Evolutionary conservation across 2,113 vertebrate genomes (phyloP).

Genomic region (Camelus dromedarius): DNA sequence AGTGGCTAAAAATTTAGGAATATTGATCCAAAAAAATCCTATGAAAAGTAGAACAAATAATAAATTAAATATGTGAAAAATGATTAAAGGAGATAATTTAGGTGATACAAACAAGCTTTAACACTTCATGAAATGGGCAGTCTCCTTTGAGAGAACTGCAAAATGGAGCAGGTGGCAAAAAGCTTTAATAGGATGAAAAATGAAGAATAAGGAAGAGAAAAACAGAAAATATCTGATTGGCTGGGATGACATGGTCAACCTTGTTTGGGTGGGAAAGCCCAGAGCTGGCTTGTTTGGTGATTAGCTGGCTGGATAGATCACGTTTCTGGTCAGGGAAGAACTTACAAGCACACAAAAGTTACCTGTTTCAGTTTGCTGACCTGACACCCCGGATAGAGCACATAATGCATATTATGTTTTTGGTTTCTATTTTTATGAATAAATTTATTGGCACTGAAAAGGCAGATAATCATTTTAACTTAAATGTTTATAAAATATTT

Average conservation of each 20-base stretch:
- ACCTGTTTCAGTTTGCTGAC: background rate
- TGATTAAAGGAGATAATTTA: background rate
- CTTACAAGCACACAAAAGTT: background rate
- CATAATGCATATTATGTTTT: background rate
- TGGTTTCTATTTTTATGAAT: background rate
- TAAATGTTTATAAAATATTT: background rate
- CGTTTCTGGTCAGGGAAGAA: background rate
- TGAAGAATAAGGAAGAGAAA: background rate
- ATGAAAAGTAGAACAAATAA: background rate
- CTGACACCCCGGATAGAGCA: background rate
- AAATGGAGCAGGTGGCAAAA: background rate
- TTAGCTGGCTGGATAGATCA: background rate
- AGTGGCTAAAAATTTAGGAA: background rate
- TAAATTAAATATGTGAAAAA: background rate
- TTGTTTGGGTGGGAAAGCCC: background rate
- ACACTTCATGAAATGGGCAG: background rate
- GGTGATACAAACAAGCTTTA: background rate
- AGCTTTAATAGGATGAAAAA: background rate
- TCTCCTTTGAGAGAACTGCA: background rate
- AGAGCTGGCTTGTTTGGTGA: background rate
- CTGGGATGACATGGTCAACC: background rate
- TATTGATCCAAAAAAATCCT: background rate
- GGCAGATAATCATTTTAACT: background rate
- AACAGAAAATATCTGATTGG: background rate
- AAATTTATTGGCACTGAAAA: background rate